These are phyloP conservation scores for Stictocephala bisonia DNA, from an alignment of 2,888 invertebrate species.

Conservation along the genomic window DNA sequence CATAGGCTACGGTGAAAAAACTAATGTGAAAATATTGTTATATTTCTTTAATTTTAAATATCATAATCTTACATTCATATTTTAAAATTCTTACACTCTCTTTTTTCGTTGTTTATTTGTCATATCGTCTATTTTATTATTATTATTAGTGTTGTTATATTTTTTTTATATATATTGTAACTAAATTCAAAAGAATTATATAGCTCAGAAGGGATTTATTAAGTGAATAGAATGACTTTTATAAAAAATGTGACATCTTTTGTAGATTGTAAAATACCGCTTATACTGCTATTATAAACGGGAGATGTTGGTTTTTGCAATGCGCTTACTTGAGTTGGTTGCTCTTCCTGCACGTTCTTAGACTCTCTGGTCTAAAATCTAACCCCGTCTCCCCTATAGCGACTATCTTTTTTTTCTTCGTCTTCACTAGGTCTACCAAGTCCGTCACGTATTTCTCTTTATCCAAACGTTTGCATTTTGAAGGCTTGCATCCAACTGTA, in stretches of 20 bases:
- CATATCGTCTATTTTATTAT: too few relatives aligned
- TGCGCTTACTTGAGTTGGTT: constrained; percentile 13
- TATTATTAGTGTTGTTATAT: too few relatives aligned
- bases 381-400: not conserved
- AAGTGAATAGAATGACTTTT: too few relatives aligned
- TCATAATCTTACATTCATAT: too few relatives aligned
- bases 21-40: not conserved
- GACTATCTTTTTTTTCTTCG: not conserved
- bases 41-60: not conserved
- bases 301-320: too few relatives aligned
- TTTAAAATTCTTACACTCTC: too few relatives aligned
- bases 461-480: not conserved
- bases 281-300: not conserved
- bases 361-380: not conserved
- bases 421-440: not conserved
- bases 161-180: too few relatives aligned
- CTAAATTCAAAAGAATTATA: too few relatives aligned
- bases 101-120: too few relatives aligned
- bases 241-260: too few relatives aligned
- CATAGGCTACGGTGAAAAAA: not conserved
- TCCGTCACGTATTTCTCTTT: not conserved
- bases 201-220: too few relatives aligned
- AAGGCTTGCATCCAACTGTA: constrained; percentile 7
- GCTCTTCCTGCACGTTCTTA: not conserved
- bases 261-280: not conserved